phyloP scores from a whole-genome alignment of 1,140 invertebrate species.

The Caenorhabditis inopinata region DNA sequence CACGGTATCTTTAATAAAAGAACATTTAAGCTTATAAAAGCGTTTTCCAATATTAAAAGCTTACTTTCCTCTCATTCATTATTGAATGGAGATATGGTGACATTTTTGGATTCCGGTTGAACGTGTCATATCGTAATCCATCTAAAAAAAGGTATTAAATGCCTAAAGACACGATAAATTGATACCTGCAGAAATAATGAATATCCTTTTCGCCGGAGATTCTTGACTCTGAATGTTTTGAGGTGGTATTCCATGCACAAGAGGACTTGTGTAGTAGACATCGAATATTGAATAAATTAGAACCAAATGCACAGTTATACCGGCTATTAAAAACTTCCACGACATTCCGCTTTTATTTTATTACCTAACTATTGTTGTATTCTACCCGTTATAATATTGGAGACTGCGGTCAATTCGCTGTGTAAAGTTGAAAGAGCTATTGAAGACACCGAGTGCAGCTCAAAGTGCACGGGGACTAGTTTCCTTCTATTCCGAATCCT shows the following conservation, averaged over 20 bases:
- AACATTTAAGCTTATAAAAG: no score
- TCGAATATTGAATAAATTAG: constrained; percentile 65
- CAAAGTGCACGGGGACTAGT: not conserved
- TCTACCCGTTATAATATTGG: not conserved
- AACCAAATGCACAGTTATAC: constrained; percentile 58
- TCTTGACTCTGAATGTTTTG: constrained; percentile 45
- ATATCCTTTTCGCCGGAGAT: constrained; percentile 54
- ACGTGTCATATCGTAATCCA: constrained; percentile 59
- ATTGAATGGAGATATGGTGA: constrained; percentile 58
- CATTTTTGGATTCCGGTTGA: constrained; percentile 54
- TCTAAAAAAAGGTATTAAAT: constrained; percentile 44
- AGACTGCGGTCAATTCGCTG: not conserved
- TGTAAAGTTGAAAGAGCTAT: constrained; percentile 13
- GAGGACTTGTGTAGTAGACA: constrained; percentile 62
- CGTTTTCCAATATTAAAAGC: not conserved
- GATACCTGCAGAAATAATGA: constrained; percentile 62
- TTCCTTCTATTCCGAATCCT: not conserved
- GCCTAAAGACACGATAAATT: no score
- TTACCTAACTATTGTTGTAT: not conserved
- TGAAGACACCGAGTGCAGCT: no score
- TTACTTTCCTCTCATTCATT: constrained; percentile 53
- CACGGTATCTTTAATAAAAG: not conserved
- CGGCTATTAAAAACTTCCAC: constrained; percentile 30
- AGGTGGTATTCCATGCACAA: constrained; percentile 50
- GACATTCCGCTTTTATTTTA: not conserved